Base-by-base conservation (phyloP, 2,113 vertebrate genomes). In the Rhegmatorhina hoffmannsi region DNA sequence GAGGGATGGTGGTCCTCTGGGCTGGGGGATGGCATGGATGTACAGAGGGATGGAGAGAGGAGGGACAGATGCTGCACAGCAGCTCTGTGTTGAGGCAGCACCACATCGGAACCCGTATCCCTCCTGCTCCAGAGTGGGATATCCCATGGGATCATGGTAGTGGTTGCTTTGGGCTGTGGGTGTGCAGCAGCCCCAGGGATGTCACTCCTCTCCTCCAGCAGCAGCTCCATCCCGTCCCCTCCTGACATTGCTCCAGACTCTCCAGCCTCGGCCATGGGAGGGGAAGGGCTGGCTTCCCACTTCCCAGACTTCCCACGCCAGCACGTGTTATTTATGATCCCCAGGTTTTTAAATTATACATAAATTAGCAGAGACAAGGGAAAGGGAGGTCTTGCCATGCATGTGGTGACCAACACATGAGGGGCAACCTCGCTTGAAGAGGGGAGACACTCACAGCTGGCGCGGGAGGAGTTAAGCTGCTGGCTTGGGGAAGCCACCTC, bases 301-400 rank as follows among this genome's bases (percentile, higher is more conserved):
- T 96, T 97, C 97, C 85, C 97, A 97, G 95, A 36, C 94, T 95
- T 89, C 90, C 63, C 96, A 79, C 15, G 83, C 94, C 73, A 82
- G 46, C 83, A 89, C 49, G 55, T 83, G 81, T 94, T 92, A 92
- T 97, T 97, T 96, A 97, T 56, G 84, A 86, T 87, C 86, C 76
- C 21, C 93, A 93, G 87, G 91, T 90, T 93, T 96, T 69, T 95
- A 53, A 94, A 85, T 91, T 25, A 63, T 76, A 74, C 77, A 74
- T 43, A 69, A 95, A 91, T 75, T 34, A 73, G 59, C 14, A 4
- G 67, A 52, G 72, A 23, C 11, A 12, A 31, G 18, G 25, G 52
- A 23, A 10, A 20, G 26, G 2, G 6, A n/a, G 63, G 73, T 87
- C 81, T 47, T 4, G 4, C 47, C 8, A 2, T 12, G 2, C 8